Evolutionary conservation across 2,113 vertebrate genomes (phyloP), one percentile per base, ranked within the genome.

Genomic region (Crotalus tigris): DNA sequence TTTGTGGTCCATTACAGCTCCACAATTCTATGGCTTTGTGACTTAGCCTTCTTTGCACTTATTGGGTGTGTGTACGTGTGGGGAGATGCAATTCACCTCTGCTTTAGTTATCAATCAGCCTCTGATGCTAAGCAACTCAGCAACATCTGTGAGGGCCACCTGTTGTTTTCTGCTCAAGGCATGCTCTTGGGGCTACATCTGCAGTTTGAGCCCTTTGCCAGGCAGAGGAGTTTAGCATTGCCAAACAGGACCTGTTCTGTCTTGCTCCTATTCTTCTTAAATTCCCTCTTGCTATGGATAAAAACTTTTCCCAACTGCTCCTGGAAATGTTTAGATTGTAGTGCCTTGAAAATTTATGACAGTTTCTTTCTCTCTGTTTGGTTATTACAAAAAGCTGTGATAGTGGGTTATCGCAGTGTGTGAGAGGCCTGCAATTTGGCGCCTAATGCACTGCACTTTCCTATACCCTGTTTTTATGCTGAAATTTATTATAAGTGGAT

Each of bases 331-430:
- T 88, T 87, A 89, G 53, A 1, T 0, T 17, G 26, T 21, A 81
- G 57, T 17, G 59, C 87, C 91, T 89, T 69, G 92, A 93, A 94
- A 96, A 92, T 39, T 92, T 92, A 95, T 93, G 69, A 90, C 93
- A 88, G 94, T 94, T 92, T 95, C 93, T 58, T 69, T 61, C 85
- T 90, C 89, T 94, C 81, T 33, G 53, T 91, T 95, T 93, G 90
- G 90, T 87, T 64, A 90, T 64, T 39, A 88, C 1, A 46, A 92
- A 1, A 93, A 93, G 91, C 90, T 87, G 89, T 69, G 91, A 86
- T 93, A 91, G 95, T 0, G 11, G 92, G 93, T 91, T 95, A 91
- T 94, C 24, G 85, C 87, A 58, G 55, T 13, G 85, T 13, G 57
- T 87, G 57, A 92, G 91, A 61, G 86, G 19, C 1, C 1, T 92